Evolutionary conservation across 1,140 invertebrate species (phyloP), one percentile per base, ranked within the genome.

Genomic region (Cepaea nemoralis): DNA sequence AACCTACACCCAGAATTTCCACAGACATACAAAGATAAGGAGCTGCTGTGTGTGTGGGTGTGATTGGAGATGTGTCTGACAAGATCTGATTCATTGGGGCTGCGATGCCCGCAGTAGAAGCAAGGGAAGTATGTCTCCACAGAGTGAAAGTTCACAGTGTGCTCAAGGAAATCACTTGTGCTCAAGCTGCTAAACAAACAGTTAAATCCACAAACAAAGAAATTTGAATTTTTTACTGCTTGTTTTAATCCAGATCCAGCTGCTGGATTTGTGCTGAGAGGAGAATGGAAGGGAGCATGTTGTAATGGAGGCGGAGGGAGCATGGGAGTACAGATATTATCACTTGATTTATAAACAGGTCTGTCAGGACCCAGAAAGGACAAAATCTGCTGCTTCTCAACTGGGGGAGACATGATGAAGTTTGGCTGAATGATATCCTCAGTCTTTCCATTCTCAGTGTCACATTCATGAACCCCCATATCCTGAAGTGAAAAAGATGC

Each of bases 121-220:
- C 87, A 88, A 45, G 83, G 82, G 67, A 85, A 88, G 63, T 73
- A 71, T 40, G 76, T 71, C 40, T 85, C 84, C 40, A 77, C 73
- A 0, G 75, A 75, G 63, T 88, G 87, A 24, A 78, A 71, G 37
- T 80, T 77, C 24, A 74, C 59, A 24, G 86, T 75, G 74, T 88
- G 87, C n/a, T 86, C 85, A 16, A 82, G 67, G 59, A 86, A 87
- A 59, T 86, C 84, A 0, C 73, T 42, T n/a, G 86, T 85, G 22
- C 82, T 88, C 24, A 84, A 45, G n/a, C 83, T 70, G 27, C 83
- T 83, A 66, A 88, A 88, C 24, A 45, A 66, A 81, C 87, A 88
- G 22, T 78, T 69, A 77, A 88, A 86, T 8, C 87, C 86, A 79
- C 87, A 88, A 40, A 84, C 71, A 70, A 87, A 88, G 71, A 88